Conservation (phyloP, 2,113 vertebrate genomes). For the Pampusana beccarii region DNA sequence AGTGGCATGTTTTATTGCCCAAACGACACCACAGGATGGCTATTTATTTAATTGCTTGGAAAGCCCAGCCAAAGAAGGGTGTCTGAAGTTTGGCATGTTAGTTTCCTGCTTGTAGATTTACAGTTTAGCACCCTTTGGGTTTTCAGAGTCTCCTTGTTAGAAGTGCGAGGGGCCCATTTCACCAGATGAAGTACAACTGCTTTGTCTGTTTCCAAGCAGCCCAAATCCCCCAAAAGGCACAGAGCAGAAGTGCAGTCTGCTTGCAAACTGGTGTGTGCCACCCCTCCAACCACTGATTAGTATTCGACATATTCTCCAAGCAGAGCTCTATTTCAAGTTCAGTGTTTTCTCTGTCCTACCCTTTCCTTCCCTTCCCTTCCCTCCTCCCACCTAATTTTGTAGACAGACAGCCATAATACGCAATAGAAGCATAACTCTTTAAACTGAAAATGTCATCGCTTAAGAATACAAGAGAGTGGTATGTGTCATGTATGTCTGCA, state of each 20-base stretch:
- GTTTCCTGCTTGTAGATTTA: slow-evolving; percentile 80
- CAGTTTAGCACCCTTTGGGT: slow-evolving; percentile 71
- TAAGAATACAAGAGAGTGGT: slow-evolving; percentile 83
- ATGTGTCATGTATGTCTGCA: slow-evolving; percentile 91
- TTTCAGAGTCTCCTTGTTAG: slow-evolving; percentile 71
- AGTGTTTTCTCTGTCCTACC: slow-evolving; percentile 69
- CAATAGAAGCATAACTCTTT: slow-evolving; percentile 86
- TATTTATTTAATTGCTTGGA: slow-evolving; percentile 78
- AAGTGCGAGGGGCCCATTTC: slow-evolving; percentile 67
- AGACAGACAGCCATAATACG: slow-evolving; percentile 80
- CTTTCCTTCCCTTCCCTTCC: slow-evolving; percentile 25
- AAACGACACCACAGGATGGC: slow-evolving; percentile 55
- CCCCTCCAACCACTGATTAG: slow-evolving; percentile 84
- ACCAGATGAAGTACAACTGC: slow-evolving; percentile 61
- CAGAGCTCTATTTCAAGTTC: slow-evolving; percentile 84
- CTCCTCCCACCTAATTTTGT: slow-evolving; percentile 66
- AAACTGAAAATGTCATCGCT: slow-evolving; percentile 96
- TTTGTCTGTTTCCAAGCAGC: slow-evolving; percentile 16
- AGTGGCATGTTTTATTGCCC: slow-evolving; percentile 67
- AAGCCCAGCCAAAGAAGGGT: slow-evolving; percentile 68
- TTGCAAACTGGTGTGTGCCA: slow-evolving; percentile 67
- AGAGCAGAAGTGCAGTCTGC: slow-evolving; percentile 70
- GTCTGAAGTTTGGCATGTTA: slow-evolving; percentile 58
- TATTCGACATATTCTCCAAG: slow-evolving; percentile 83
- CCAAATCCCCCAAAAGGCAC: slow-evolving; percentile 64